Evolutionary conservation across 2,113 vertebrate species (phyloP), one percentile per base, ranked within the genome.

Genomic region (Poecile atricapillus): DNA sequence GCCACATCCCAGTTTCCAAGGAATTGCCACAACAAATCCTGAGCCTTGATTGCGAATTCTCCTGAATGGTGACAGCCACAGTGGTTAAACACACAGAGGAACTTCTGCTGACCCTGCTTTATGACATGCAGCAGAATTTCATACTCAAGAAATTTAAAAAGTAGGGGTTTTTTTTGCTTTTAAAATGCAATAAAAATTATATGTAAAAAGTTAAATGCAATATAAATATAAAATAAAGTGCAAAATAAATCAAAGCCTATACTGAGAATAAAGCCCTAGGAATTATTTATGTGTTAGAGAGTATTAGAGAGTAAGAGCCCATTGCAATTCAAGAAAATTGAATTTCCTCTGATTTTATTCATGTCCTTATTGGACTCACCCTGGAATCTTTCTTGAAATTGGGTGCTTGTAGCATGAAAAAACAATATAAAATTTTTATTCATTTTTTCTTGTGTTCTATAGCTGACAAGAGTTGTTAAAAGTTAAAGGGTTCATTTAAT

Each of bases 51-150:
- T 33, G 25, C 28, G 60, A 74, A 30, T 15, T 35, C 46, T 62
- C 76, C 37, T 5, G 39, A 28, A 24, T 2, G 2, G 0, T 15
- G 15, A 6, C 33, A 31, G 30, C 3, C 52, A 47, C 9, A 2
- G 9, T 1, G 22, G 21, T 30, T 19, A 39, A 63, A 78, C 13
- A 22, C 30, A 22, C 10, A 2, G 17, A 59, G 30, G 6, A 64
- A 31, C 8, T 50, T 55, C 7, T 60, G 25, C 43, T 10, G 5
- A 23, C 15, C 3, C 22, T 10, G 14, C 24, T 62, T 35, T 24
- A 59, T 44, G 31, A 19, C 13, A 5, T 9, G 22, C 1, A 10
- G 30, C 1, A 63, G 23, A 53, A 73, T 11, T 56, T 9, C 39
- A 20, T 13, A 11, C 23, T 44, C 8, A 23, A 35, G 27, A 71